Evolutionary conservation across 2,888 invertebrate genomes (phyloP).

Genomic region (Tortrix viridana): DNA sequence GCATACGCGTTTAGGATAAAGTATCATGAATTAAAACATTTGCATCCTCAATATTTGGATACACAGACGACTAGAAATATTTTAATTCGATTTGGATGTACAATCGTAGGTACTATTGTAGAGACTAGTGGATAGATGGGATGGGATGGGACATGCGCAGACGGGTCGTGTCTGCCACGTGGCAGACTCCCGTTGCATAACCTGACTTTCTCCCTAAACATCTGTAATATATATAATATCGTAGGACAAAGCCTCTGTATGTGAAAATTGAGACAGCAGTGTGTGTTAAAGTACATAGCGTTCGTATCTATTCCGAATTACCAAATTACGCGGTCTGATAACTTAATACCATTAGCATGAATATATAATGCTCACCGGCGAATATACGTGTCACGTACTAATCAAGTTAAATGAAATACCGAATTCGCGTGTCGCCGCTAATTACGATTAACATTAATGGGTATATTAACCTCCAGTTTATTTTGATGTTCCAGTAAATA

Average conservation of each 20-base stretch:
- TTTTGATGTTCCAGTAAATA: conserved; percentile 10
- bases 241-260: not conserved
- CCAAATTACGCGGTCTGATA: not conserved
- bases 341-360: conserved; percentile 19
- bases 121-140: conserved; percentile 58
- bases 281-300: no score
- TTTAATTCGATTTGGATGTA: not conserved
- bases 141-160: conserved; percentile 67
- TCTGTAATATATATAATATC: not conserved
- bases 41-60: not conserved
- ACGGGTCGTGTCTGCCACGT: conserved; percentile 63
- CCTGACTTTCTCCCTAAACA: conserved; percentile 49
- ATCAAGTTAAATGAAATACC: conserved; percentile 53
- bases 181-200: conserved; percentile 78
- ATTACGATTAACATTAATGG: conserved; percentile 51
- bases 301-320: not conserved
- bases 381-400: conserved; percentile 43
- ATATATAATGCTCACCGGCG: conserved; percentile 11
- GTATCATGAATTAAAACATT: no score
- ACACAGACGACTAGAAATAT: no score
- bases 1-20: not conserved
- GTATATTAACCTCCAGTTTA: conserved; percentile 55
- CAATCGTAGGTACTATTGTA: conserved; percentile 34
- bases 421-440: conserved; percentile 46
- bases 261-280: no score